These are phyloP conservation scores for Drosophila neonasuta DNA, from an alignment of 2,888 invertebrate species.

Conservation along the genomic window DNA sequence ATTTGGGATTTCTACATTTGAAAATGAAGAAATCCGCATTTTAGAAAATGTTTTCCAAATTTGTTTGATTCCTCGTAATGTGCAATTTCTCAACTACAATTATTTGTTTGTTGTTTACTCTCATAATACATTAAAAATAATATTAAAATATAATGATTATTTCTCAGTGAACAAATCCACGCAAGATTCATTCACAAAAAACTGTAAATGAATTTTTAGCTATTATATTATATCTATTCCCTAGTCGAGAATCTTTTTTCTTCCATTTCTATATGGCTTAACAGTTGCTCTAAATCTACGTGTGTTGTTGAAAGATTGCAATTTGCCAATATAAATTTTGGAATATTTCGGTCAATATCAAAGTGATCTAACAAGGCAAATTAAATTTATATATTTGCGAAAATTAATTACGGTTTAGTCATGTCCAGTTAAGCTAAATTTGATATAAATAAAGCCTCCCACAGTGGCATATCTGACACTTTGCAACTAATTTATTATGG, in stretches of 20 bases:
- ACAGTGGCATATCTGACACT: conserved; percentile 36
- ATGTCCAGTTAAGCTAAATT: conserved; percentile 5
- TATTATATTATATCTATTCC: not conserved
- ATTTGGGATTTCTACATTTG: too few species aligned
- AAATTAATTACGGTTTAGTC: conserved; percentile 18
- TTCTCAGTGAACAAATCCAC: not conserved
- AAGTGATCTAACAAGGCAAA: conserved; percentile 18
- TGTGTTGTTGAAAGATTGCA: conserved; percentile 2
- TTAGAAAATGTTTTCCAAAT: too few species aligned
- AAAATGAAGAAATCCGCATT: too few species aligned
- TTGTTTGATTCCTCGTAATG: too few species aligned
- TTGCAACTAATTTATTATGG: conserved; percentile 30
- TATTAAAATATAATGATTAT: not conserved
- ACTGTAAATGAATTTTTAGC: not conserved
- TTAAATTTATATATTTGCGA: conserved; percentile 11
- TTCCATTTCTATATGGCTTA: not conserved
- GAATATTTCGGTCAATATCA: conserved; percentile 19
- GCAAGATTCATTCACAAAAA: not conserved
- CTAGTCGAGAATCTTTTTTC: not conserved
- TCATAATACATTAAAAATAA: too few species aligned
- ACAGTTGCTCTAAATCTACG: not conserved
- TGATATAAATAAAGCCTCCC: conserved; percentile 25
- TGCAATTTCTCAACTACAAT: too few species aligned
- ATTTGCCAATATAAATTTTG: conserved; percentile 15
- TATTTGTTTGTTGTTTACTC: too few species aligned